Evolutionary conservation across 2,888 invertebrate species (phyloP).

Genomic region (Drosophila meridiana): DNA sequence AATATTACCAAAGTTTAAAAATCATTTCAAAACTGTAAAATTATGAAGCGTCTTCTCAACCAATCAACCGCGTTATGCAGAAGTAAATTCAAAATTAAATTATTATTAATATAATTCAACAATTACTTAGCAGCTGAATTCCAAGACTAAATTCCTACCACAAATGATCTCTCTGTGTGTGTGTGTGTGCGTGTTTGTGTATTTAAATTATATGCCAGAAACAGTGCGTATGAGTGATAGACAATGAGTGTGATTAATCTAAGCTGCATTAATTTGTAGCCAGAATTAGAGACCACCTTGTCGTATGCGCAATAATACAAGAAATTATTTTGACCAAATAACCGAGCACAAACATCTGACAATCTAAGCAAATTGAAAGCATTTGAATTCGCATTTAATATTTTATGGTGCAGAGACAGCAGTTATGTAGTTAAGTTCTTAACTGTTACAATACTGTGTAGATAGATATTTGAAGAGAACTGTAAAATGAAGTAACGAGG

Average conservation of each 20-base stretch:
- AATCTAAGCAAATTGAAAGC: conserved; percentile 17
- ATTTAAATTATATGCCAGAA: neutral
- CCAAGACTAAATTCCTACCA: neutral
- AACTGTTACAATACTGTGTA: neutral
- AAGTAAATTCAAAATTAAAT: neutral
- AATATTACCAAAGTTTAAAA: neutral
- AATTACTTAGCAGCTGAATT: conserved; percentile 5
- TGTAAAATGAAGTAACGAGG: neutral
- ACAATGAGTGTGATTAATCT: conserved; percentile 20
- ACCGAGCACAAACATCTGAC: conserved; percentile 5
- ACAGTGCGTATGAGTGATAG: conserved; percentile 15
- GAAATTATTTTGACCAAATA: conserved; percentile 19
- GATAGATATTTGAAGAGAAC: too few relatives aligned
- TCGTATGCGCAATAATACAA: conserved; percentile 14
- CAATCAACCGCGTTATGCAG: neutral
- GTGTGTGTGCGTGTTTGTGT: neutral
- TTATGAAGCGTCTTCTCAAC: neutral
- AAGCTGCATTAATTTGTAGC: conserved; percentile 6
- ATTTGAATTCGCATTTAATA: neutral
- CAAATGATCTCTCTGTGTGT: neutral
- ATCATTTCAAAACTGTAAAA: neutral
- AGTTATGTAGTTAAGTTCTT: neutral
- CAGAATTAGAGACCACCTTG: neutral
- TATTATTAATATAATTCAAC: neutral
- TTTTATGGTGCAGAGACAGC: neutral